Evolutionary conservation across 2,888 invertebrate species (phyloP).

Genomic region (Pterostichus niger): DNA sequence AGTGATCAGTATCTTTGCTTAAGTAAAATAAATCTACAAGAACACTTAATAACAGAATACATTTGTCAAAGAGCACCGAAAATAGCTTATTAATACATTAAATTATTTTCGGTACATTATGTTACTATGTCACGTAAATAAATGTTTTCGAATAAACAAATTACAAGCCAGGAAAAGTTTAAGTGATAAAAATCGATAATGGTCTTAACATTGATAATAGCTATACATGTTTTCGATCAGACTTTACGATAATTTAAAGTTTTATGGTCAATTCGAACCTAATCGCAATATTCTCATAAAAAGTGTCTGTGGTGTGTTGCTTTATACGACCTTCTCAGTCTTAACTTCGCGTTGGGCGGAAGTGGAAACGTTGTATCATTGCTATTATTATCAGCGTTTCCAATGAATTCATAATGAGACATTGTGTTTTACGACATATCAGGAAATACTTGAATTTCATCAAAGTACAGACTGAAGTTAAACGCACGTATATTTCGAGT

Average conservation of each 20-base stretch:
- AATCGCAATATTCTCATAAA: neutral
- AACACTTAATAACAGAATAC: conserved; percentile 4
- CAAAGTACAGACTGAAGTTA: conserved; percentile 16
- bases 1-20: neutral
- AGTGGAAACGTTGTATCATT: conserved; percentile 23
- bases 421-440: conserved; percentile 45
- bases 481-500: too few species aligned
- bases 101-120: neutral
- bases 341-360: conserved; percentile 10
- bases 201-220: too few species aligned
- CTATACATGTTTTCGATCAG: too few species aligned
- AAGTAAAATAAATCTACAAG: neutral
- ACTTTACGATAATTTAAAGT: too few species aligned
- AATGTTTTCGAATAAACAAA: too few species aligned
- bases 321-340: conserved; percentile 2
- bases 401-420: conserved; percentile 51
- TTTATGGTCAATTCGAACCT: too few species aligned
- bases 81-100: neutral
- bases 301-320: neutral
- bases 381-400: conserved; percentile 32
- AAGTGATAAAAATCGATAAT: too few species aligned
- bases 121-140: too few species aligned
- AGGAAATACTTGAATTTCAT: neutral
- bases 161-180: too few species aligned
- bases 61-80: neutral